phyloP scores from a whole-genome alignment of 2,113 vertebrate genomes.

The Pontoporia blainvillei region DNA sequence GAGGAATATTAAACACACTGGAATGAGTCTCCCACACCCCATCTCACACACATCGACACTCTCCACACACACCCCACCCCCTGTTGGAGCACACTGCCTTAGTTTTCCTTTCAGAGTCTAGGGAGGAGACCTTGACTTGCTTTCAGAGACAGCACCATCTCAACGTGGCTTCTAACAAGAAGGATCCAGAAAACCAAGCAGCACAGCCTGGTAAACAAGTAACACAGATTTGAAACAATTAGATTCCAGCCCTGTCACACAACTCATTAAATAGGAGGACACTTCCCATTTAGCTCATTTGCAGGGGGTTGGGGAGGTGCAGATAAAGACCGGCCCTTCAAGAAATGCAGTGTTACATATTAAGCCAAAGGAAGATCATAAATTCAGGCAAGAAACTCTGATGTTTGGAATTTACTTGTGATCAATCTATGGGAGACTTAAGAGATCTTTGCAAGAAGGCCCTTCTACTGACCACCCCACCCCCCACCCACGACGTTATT shows the following conservation, averaged over 20 bases:
- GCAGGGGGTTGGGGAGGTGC: fast-evolving
- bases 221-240: not conserved
- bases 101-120: not conserved
- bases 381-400: not conserved
- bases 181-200: not conserved
- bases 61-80: fast-evolving
- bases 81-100: not conserved
- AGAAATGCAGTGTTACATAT: fast-evolving
- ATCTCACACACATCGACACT: fast-evolving
- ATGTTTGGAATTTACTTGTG: not conserved
- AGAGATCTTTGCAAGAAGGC: not conserved
- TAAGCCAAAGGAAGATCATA: not conserved
- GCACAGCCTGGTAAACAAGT: not conserved
- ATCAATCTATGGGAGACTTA: not conserved
- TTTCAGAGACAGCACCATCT: not conserved
- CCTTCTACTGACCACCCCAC: not conserved
- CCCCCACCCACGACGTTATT: not conserved
- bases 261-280: fast-evolving
- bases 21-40: not conserved
- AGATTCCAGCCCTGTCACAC: too few relatives aligned
- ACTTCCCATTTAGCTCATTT: fast-evolving
- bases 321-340: not conserved
- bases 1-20: fast-evolving
- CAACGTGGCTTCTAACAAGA: not conserved
- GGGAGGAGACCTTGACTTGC: not conserved